Evolutionary conservation across 2,888 invertebrate species (phyloP).

Genomic region (Caenorhabditis japonica): DNA sequence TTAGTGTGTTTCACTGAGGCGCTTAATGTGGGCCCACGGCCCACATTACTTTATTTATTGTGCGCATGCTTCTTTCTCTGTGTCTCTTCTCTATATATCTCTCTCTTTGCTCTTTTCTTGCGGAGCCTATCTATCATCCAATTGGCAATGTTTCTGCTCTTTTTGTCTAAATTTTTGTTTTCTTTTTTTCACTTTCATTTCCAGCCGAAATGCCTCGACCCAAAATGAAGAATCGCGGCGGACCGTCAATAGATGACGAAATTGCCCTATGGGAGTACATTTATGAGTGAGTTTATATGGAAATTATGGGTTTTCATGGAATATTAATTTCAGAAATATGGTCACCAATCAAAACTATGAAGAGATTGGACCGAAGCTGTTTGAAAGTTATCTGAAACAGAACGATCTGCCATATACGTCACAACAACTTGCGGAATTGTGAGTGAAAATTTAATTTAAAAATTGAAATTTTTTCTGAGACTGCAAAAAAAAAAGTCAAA

Average conservation of each 20-base stretch:
- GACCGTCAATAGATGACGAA: slow-evolving; percentile 23
- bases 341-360: neutral
- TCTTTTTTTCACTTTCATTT: neutral
- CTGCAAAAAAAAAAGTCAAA: too few species aligned
- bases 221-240: slow-evolving; percentile 6
- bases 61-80: too few species aligned
- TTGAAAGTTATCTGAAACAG: slow-evolving; percentile 1
- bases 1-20: too few species aligned
- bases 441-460: slow-evolving; percentile 19
- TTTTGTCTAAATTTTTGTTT: too few species aligned
- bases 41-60: too few species aligned
- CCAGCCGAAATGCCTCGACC: slow-evolving; percentile 14
- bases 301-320: neutral
- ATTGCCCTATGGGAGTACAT: slow-evolving; percentile 19
- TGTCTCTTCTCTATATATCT: neutral
- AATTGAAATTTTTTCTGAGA: too few species aligned
- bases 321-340: slow-evolving; percentile 10
- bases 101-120: neutral
- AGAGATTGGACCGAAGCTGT: neutral
- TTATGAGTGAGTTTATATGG: slow-evolving; percentile 19
- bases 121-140: neutral
- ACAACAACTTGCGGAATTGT: neutral
- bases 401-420: neutral
- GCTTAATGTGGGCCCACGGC: too few species aligned
- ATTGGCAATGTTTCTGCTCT: too few species aligned